These are phyloP conservation scores for Scomberomorus guttatus DNA, from an alignment of 2,797 vertebrate genomes.

Conservation along the genomic window DNA sequence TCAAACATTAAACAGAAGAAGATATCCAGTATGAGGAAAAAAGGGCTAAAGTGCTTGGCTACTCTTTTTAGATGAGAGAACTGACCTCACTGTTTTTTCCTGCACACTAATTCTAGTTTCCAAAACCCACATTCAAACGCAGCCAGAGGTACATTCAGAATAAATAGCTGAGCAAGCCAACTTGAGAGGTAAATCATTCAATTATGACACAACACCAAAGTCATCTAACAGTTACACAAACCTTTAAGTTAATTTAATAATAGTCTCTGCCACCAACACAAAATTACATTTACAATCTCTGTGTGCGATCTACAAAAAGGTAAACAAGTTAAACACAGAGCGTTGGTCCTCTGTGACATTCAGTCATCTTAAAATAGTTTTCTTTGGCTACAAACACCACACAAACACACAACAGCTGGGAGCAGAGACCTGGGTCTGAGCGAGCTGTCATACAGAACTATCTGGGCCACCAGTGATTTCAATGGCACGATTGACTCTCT, in stretches of 20 bases:
- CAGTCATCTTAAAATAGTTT: constrained; percentile 40
- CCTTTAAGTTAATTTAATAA: constrained; percentile 60
- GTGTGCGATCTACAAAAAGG: constrained; percentile 55
- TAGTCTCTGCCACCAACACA: constrained; percentile 56
- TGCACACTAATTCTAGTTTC: constrained; percentile 9
- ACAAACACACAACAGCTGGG: constrained; percentile 42
- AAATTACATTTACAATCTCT: constrained; percentile 42
- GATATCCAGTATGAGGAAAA: background rate
- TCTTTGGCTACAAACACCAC: constrained; percentile 72
- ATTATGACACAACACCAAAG: background rate
- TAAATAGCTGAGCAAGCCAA: constrained; percentile 5
- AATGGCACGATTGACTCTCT: background rate
- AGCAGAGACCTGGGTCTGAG: constrained; percentile 28
- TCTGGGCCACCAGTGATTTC: background rate
- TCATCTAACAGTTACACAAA: background rate
- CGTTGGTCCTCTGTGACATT: constrained; percentile 37
- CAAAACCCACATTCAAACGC: background rate
- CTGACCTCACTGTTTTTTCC: constrained; percentile 6
- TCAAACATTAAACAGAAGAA: background rate
- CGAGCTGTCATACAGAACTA: background rate
- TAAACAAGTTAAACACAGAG: constrained; percentile 57
- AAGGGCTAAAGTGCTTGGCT: background rate
- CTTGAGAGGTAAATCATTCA: background rate
- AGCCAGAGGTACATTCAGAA: background rate
- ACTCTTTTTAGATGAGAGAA: background rate